Evolutionary conservation across 92 coral and sea anemone genomes (phyloP).

Genomic region (Meandrina meandrites): DNA sequence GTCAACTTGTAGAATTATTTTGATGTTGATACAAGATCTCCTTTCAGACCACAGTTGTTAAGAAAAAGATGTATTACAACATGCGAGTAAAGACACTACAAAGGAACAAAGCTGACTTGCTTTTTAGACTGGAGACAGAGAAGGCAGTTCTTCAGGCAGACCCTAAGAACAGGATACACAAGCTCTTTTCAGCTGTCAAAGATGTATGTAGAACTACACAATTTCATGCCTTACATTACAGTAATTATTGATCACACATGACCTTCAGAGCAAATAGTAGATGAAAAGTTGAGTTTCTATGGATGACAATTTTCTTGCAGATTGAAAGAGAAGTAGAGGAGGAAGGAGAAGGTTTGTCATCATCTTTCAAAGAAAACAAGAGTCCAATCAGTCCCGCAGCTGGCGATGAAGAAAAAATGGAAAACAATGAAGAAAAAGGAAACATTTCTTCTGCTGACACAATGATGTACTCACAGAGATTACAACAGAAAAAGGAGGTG

Average conservation of each 20-base stretch:
- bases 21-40: neutral
- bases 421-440: conserved; percentile 36
- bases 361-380: conserved; percentile 32
- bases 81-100: conserved; percentile 93
- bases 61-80: conserved; percentile 98
- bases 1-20: too few relatives aligned
- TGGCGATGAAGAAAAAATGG: conserved; percentile 32
- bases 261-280: too few relatives aligned
- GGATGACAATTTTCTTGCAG: conserved; percentile 35
- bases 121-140: conserved; percentile 73
- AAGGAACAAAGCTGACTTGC: conserved; percentile 83
- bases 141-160: conserved; percentile 61
- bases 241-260: neutral
- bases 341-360: conserved; percentile 1
- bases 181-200: conserved; percentile 69
- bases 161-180: conserved; percentile 61
- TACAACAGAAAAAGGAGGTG: conserved; percentile 57
- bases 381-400: conserved; percentile 27
- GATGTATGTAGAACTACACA: conserved; percentile 50
- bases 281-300: too few relatives aligned
- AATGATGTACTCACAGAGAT: conserved; percentile 27
- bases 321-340: conserved; percentile 85
- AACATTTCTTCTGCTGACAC: conserved; percentile 15
- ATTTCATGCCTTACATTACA: neutral
- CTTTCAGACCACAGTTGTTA: conserved; percentile 76